Conservation (phyloP, 2,113 vertebrate species). For the Benitochromis conjunctus region DNA sequence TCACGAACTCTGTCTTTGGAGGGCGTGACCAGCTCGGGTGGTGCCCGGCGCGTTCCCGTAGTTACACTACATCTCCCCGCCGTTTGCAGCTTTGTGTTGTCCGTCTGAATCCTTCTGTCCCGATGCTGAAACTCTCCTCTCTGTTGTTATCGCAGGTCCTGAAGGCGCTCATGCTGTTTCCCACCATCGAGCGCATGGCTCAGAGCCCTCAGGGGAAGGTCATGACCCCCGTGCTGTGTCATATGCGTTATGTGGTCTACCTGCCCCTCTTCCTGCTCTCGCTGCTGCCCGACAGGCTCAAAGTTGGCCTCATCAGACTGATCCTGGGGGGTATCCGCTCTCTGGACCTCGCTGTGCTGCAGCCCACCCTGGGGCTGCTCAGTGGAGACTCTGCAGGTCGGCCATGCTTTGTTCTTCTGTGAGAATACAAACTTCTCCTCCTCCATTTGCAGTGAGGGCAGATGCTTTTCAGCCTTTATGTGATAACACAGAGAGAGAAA, state of each 20-base stretch:
- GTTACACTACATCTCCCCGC: too few species aligned
- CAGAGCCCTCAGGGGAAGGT: slow-evolving; percentile 83
- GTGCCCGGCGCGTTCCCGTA: rapidly evolving
- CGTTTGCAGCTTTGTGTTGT: background rate
- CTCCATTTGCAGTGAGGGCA: background rate
- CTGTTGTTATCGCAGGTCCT: slow-evolving; percentile 70
- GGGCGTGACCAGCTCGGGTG: background rate
- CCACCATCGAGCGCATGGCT: slow-evolving; percentile 92
- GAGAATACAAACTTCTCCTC: background rate
- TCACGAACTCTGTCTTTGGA: background rate
- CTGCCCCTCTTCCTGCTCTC: slow-evolving; percentile 83
- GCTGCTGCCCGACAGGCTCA: slow-evolving; percentile 79
- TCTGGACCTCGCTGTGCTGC: slow-evolving; percentile 61
- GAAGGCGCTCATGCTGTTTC: slow-evolving; percentile 87
- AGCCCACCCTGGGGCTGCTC: slow-evolving; percentile 71
- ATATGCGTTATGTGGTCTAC: slow-evolving; percentile 83
- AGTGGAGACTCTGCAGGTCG: slow-evolving; percentile 86
- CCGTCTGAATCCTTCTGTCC: background rate
- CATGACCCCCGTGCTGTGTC: slow-evolving; percentile 85
- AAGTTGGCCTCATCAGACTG: slow-evolving; percentile 71
- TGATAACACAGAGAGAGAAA: background rate
- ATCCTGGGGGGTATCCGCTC: slow-evolving; percentile 54
- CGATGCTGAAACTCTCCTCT: background rate
- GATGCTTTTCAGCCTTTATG: background rate
- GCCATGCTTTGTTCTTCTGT: slow-evolving; percentile 10